phyloP scores from a whole-genome alignment of 1,140 invertebrate species.

The Drosophila gunungcola region DNA sequence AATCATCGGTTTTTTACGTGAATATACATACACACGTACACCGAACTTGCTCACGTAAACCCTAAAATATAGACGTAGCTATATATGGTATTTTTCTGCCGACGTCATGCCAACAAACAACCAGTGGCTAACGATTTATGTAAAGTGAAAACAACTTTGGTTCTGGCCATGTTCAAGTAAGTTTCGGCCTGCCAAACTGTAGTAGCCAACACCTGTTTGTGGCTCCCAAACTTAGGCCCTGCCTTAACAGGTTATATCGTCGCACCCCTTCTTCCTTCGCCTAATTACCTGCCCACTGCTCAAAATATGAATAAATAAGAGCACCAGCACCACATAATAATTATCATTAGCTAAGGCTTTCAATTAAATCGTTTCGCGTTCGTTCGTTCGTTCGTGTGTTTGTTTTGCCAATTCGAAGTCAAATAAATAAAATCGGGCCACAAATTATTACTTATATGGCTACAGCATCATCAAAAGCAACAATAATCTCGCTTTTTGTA shows the following conservation, averaged over 20 bases:
- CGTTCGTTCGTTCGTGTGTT: slow-evolving; percentile 7
- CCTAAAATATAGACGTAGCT: slow-evolving; percentile 14
- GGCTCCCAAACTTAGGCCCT: slow-evolving; percentile 30
- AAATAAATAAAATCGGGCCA: slow-evolving; percentile 57
- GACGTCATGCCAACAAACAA: slow-evolving; percentile 66
- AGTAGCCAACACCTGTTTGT: slow-evolving; percentile 53
- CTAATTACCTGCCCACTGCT: slow-evolving; percentile 17
- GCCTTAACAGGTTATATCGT: slow-evolving; percentile 31
- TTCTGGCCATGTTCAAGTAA: slow-evolving; percentile 72
- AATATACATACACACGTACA: background rate
- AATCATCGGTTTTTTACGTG: slow-evolving; percentile 36
- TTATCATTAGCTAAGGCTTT: slow-evolving; percentile 46
- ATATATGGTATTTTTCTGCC: slow-evolving; percentile 34
- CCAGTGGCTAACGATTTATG: slow-evolving; percentile 65
- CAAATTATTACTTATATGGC: slow-evolving; percentile 63
- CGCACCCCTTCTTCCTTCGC: too few relatives aligned
- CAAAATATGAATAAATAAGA: slow-evolving; percentile 30
- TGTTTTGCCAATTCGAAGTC: slow-evolving; percentile 56
- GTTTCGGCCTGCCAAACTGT: slow-evolving; percentile 36
- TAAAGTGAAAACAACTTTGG: slow-evolving; percentile 56
- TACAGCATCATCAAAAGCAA: slow-evolving; percentile 17
- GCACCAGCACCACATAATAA: slow-evolving; percentile 37
- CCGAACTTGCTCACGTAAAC: slow-evolving; percentile 27
- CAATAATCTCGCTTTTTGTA: slow-evolving; percentile 17
- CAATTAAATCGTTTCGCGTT: slow-evolving; percentile 47